These are phyloP conservation scores for Genyomyrus donnyi DNA, from an alignment of 2,113 vertebrate species.

Conservation along the genomic window DNA sequence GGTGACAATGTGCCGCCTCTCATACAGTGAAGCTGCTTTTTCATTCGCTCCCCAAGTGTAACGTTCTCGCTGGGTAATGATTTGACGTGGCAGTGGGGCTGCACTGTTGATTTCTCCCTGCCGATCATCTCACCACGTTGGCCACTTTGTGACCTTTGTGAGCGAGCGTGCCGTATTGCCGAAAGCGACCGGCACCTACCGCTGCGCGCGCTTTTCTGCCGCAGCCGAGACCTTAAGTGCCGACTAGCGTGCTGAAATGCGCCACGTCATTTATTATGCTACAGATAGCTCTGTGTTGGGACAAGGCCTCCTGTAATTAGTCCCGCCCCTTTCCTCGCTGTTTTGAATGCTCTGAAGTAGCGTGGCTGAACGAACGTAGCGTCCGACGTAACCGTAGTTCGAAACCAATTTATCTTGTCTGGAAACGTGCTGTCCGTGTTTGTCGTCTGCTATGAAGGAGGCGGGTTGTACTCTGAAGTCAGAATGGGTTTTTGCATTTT, in stretches of 20 bases:
- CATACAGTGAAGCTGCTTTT: not conserved
- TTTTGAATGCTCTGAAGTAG: not conserved
- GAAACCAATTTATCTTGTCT: slow-evolving; percentile 28
- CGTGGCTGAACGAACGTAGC: slow-evolving; percentile 18
- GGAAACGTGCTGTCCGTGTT: slow-evolving; percentile 17
- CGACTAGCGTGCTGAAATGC: not conserved
- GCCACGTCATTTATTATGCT: not conserved
- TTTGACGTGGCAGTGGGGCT: not conserved
- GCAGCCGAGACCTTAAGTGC: not conserved
- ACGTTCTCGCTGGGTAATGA: not conserved
- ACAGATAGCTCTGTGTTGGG: slow-evolving; percentile 9
- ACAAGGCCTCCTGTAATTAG: not conserved
- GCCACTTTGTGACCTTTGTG: not conserved
- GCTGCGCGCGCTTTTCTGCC: not conserved
- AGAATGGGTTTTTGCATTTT: slow-evolving; percentile 29
- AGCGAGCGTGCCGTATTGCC: not conserved
- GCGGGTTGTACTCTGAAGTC: slow-evolving; percentile 18
- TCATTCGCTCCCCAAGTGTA: not conserved
- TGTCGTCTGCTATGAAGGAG: slow-evolving; percentile 25
- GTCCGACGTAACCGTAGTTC: slow-evolving; percentile 20
- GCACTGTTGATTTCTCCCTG: not conserved
- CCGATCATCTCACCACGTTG: not conserved
- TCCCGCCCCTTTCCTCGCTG: not conserved
- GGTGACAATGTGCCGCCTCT: not conserved
- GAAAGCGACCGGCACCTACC: not conserved